Conservation (phyloP, 1,140 invertebrate genomes). For the Himalopsyche phryganea region DNA sequence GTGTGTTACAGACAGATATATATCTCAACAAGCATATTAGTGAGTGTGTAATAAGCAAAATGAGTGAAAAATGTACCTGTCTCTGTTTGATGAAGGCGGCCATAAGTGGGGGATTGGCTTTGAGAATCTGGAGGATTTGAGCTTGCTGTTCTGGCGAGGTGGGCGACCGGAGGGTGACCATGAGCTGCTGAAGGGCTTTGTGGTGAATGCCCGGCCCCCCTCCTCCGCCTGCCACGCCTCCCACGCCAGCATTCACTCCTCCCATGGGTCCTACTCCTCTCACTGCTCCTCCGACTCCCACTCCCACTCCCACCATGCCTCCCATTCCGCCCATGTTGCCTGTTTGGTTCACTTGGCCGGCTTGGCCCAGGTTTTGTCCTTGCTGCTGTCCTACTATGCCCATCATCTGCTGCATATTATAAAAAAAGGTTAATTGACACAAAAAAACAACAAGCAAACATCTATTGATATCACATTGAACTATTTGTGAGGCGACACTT, state of each 20-base stretch:
- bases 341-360: slow-evolving; percentile 26
- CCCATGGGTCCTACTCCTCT: slow-evolving; percentile 40
- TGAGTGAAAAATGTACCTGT: slow-evolving; percentile 61
- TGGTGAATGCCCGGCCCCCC: slow-evolving; percentile 58
- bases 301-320: slow-evolving; percentile 41
- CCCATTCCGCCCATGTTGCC: slow-evolving; percentile 30
- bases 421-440: not conserved
- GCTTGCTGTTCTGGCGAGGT: slow-evolving; percentile 89
- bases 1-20: too few relatives aligned
- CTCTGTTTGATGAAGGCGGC: slow-evolving; percentile 94
- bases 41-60: too few relatives aligned
- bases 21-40: too few relatives aligned
- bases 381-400: slow-evolving; percentile 43
- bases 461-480: not conserved
- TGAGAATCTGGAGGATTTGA: slow-evolving; percentile 88
- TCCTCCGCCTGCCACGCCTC: slow-evolving; percentile 44
- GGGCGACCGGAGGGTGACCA: slow-evolving; percentile 85
- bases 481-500: too few relatives aligned
- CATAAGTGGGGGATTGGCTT: slow-evolving; percentile 93
- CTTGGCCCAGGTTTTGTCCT: slow-evolving; percentile 23
- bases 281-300: slow-evolving; percentile 43
- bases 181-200: slow-evolving; percentile 83
- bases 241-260: slow-evolving; percentile 48
- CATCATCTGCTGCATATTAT: slow-evolving; percentile 34
- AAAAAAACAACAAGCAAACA: not conserved